A percentile compares a stretch with the other conserved stretches of the same genome.
Evolutionary conservation across 2,113 vertebrate genomes (phyloP).

Genomic region (Rhodinocichla rosea): DNA sequence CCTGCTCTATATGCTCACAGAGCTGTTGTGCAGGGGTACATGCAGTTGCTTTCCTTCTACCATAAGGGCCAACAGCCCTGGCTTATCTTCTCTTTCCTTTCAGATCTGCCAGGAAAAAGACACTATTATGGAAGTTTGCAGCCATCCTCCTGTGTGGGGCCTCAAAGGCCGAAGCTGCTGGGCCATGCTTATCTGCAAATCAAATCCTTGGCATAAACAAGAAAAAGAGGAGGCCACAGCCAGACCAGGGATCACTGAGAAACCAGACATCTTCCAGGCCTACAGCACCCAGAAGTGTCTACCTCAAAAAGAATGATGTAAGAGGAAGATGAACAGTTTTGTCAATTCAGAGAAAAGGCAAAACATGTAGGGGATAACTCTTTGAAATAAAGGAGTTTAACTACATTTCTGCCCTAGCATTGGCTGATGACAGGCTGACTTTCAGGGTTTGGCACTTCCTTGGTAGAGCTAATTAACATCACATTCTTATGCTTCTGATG

Average conservation of each 20-base stretch:
- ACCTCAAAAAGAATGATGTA: background rate
- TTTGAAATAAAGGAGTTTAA: background rate
- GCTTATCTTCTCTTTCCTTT: background rate
- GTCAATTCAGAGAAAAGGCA: background rate
- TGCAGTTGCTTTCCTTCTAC: background rate
- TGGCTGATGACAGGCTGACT: background rate
- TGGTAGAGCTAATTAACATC: background rate
- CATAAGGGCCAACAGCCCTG: background rate
- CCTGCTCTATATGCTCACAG: background rate
- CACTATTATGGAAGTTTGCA: background rate
- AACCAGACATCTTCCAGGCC: background rate
- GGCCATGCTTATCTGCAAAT: background rate
- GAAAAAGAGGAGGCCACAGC: background rate
- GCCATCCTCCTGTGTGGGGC: background rate
- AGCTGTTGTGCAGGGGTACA: background rate
- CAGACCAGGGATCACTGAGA: background rate
- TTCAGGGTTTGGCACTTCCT: background rate
- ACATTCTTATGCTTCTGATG: background rate
- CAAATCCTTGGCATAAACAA: background rate
- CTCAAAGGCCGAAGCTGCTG: background rate
- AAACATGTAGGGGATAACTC: background rate
- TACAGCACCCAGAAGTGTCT: background rate
- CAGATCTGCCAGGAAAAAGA: background rate
- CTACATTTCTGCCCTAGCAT: background rate
- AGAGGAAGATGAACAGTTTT: background rate